Evolutionary conservation across 2,797 vertebrate genomes (phyloP).

Genomic region (Gymnothorax javanicus): DNA sequence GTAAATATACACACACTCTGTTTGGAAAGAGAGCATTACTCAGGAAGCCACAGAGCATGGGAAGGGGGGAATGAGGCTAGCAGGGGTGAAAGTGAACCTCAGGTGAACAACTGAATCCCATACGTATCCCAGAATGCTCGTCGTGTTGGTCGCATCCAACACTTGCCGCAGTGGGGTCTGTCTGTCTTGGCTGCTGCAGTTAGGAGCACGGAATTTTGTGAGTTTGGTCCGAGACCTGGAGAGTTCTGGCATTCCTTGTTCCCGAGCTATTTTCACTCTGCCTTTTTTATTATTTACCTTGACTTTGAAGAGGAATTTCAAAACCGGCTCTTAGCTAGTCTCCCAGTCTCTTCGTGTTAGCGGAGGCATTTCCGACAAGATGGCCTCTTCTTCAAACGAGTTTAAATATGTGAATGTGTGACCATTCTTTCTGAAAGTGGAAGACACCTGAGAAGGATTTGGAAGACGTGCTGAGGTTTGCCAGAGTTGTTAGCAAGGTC

Average conservation of each 20-base stretch:
- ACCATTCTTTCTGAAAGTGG: slow-evolving; percentile 15
- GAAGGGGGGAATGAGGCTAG: neutral
- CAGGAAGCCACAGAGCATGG: neutral
- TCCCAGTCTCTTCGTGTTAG: neutral
- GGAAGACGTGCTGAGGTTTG: slow-evolving; percentile 37
- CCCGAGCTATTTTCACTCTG: neutral
- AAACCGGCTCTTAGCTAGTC: neutral
- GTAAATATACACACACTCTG: slow-evolving; percentile 15
- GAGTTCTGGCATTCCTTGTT: neutral
- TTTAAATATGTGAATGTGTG: neutral
- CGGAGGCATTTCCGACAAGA: neutral
- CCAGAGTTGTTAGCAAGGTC: slow-evolving; percentile 47
- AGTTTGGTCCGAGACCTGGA: neutral
- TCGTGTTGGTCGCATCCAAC: neutral
- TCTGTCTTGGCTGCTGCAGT: neutral
- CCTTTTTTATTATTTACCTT: neutral
- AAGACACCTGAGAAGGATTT: slow-evolving; percentile 45
- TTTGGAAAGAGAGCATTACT: slow-evolving; percentile 3
- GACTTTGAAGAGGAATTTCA: slow-evolving; percentile 2
- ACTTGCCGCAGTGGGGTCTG: neutral
- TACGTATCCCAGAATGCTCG: neutral
- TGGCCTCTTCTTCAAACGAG: neutral
- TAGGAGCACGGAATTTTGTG: neutral
- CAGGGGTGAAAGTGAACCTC: neutral
- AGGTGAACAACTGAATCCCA: slow-evolving; percentile 11